Evolutionary conservation across 2,888 invertebrate species (phyloP).

Genomic region (Drosophila histrio): DNA sequence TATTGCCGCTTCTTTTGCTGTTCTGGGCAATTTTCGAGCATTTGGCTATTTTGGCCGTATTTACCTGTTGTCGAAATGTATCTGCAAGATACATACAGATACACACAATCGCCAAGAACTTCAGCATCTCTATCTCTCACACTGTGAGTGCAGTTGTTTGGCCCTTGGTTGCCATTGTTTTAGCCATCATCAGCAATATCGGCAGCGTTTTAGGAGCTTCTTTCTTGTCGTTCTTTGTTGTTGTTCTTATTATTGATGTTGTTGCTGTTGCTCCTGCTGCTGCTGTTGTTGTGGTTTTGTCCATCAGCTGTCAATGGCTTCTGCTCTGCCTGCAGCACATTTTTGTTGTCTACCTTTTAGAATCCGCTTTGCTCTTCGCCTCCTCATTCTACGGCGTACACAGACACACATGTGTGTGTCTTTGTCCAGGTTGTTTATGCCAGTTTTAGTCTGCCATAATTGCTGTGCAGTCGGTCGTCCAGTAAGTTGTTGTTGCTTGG

Average conservation of each 20-base stretch:
- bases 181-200: conserved; percentile 59
- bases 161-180: conserved; percentile 56
- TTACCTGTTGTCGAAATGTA: conserved; percentile 78
- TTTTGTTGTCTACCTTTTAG: conserved; percentile 31
- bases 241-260: conserved; percentile 9
- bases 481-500: conserved; percentile 24
- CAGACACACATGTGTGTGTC: not conserved
- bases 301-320: conserved; percentile 64
- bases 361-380: conserved; percentile 25
- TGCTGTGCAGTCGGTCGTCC: conserved; percentile 49
- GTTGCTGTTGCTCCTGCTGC: conserved; percentile 3
- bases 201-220: conserved; percentile 35
- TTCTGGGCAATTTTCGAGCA: conserved; percentile 54
- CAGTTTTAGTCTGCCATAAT: conserved; percentile 56
- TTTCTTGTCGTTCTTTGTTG: conserved; percentile 9
- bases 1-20: conserved; percentile 13
- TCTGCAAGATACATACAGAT: conserved; percentile 58
- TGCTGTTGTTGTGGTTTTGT: conserved; percentile 36
- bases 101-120: conserved; percentile 12
- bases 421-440: conserved; percentile 52
- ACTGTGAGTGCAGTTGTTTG: conserved; percentile 23
- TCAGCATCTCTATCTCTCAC: not conserved
- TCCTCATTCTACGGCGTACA: conserved; percentile 1
- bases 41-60: conserved; percentile 56
- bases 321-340: conserved; percentile 36